Base-by-base conservation (phyloP, 2,113 vertebrate genomes). In the Xenotilapia caudafasciata region DNA sequence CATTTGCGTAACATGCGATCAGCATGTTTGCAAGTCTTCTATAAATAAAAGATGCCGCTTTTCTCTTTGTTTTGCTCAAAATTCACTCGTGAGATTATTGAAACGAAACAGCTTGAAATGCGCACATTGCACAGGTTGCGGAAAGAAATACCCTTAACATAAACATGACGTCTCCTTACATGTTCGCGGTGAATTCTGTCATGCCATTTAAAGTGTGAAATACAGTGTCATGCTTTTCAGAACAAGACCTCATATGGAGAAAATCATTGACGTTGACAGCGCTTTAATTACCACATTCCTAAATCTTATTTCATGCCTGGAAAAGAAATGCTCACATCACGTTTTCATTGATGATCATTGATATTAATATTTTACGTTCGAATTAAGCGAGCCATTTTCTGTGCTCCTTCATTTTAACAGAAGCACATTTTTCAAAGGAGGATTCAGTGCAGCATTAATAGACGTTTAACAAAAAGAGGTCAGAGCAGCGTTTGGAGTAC, bases 191-290 rank as follows among this genome's bases (percentile, higher is more conserved):
- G 17, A 86, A 83, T 47, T 85, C 58, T 86, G 75, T 82, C 42
- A 28, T 83, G 88, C 42, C 83, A 17, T 91, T 92, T 23, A 55
- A 70, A 83, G 83, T 83, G 87, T 89, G 86, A 90, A 88, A 75
- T 9, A 70, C 56, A 42, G 26, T n/a, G 49, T 80, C n/a, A 10
- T 33, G 60, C 82, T 42, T 62, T 54, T 54, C 88, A 89, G 81
- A 88, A 56, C 26, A 55, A 68, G 79, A 47, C 23, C 42, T 40
- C 79, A 49, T 77, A 51, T 77, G 73, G 73, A 77, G 73, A 77
- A 51, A 28, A 77, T 77, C 45, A 31, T n/a, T 12, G 51, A 70
- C 28, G 80, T 62, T 84, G 54, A 86, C 45, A n/a, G 2, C 5
- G 4, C 42, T 77, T 51, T 77, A 77, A 77, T 77, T 77, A 0